Conservation (phyloP, 2,888 invertebrate species). For the Dicyrtoma fusca region DNA sequence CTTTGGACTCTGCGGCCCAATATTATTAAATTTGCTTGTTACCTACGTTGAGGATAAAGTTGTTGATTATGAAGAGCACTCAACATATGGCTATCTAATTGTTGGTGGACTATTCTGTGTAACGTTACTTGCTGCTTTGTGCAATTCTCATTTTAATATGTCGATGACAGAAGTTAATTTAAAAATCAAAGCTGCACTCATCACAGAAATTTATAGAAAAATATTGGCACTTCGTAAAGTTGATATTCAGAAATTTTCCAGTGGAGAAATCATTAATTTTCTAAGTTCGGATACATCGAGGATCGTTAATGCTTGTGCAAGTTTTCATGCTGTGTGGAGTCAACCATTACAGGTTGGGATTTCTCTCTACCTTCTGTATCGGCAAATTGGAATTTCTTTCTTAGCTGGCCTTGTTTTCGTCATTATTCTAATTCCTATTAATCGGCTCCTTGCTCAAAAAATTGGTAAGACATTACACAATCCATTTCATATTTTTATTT, state of each 20-base stretch:
- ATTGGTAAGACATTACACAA: slow-evolving; percentile 67
- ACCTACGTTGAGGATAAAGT: slow-evolving; percentile 68
- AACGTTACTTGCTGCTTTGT: slow-evolving; percentile 74
- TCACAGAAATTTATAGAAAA: slow-evolving; percentile 80
- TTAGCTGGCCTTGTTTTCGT: slow-evolving; percentile 87
- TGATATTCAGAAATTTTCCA: slow-evolving; percentile 61
- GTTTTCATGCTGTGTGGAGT: slow-evolving; percentile 97
- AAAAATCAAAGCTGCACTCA: slow-evolving; percentile 82
- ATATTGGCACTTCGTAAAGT: slow-evolving; percentile 63
- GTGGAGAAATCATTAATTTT: slow-evolving; percentile 92
- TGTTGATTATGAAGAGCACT: slow-evolving; percentile 9
- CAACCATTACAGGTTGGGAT: slow-evolving; percentile 80
- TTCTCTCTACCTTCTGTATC: slow-evolving; percentile 65
- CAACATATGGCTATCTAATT: slow-evolving; percentile 67
- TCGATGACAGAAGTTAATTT: slow-evolving; percentile 79
- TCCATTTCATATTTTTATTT: not conserved
- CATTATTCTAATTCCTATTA: slow-evolving; percentile 86
- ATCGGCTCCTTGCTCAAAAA: slow-evolving; percentile 83
- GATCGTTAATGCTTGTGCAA: slow-evolving; percentile 92
- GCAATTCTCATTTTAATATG: slow-evolving; percentile 88
- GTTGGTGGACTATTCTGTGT: slow-evolving; percentile 70
- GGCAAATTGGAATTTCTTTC: slow-evolving; percentile 88
- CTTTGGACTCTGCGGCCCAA: slow-evolving; percentile 84
- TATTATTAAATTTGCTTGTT: slow-evolving; percentile 81
- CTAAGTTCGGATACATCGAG: slow-evolving; percentile 97